Percentiles rank a stretch among this genome's conserved stretches.
phyloP scores from a whole-genome alignment of 2,888 invertebrate genomes.

The Trichopoda pennipes region DNA sequence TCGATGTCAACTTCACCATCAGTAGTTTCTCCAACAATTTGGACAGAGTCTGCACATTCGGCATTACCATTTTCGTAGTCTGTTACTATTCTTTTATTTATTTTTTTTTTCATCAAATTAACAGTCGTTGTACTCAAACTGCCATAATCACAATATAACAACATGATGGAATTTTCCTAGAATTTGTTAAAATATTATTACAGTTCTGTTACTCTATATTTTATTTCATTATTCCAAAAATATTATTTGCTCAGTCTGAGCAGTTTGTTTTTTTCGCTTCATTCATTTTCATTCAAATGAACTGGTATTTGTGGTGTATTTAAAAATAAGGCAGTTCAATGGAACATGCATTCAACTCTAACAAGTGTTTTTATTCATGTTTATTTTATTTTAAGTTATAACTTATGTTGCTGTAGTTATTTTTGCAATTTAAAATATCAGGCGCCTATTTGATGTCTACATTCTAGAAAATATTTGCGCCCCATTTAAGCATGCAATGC shows the following conservation, averaged over 20 bases:
- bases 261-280: not conserved
- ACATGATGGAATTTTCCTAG: constrained; percentile 55
- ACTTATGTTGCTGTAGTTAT: constrained; percentile 21
- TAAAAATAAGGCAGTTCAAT: constrained; percentile 15
- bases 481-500: constrained; percentile 70
- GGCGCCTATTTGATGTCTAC: constrained; percentile 64
- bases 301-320: constrained; percentile 4
- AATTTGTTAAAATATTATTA: constrained; percentile 61
- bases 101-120: constrained; percentile 26
- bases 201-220: constrained; percentile 42
- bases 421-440: constrained; percentile 37
- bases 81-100: not conserved
- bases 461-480: constrained; percentile 61
- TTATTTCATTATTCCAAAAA: constrained; percentile 36
- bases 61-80: not conserved
- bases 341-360: constrained; percentile 45
- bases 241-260: constrained; percentile 2
- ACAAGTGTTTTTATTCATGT: constrained; percentile 58
- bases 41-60: not conserved
- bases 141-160: constrained; percentile 38
- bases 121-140: constrained; percentile 20
- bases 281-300: constrained; percentile 9
- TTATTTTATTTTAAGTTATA: constrained; percentile 41
- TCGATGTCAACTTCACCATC: too few relatives aligned
- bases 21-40: too few relatives aligned